Evolutionary conservation across 2,113 vertebrate species (phyloP).

Genomic region (Oryzias curvinotus): DNA sequence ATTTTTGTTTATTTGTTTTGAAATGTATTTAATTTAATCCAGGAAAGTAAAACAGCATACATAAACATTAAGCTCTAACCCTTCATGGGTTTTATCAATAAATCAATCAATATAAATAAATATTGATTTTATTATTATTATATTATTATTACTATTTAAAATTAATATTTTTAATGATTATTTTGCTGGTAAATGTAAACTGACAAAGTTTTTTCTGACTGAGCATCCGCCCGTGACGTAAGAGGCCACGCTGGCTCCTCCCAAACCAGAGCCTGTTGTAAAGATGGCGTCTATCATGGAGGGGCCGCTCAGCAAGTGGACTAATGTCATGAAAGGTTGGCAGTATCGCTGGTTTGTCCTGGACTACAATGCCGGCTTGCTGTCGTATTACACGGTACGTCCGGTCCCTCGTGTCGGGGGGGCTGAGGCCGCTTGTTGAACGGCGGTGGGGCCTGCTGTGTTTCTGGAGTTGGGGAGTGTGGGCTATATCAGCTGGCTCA

Average conservation of each 20-base stretch:
- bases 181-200: too few species aligned
- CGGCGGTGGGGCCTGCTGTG: slow-evolving; percentile 62
- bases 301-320: slow-evolving; percentile 98
- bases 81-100: too few species aligned
- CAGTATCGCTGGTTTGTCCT: slow-evolving; percentile 98
- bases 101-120: too few species aligned
- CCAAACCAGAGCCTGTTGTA: slow-evolving; percentile 65
- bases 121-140: too few species aligned
- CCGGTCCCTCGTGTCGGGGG: background rate
- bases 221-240: slow-evolving; percentile 5
- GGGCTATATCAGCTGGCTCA: slow-evolving; percentile 62
- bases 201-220: too few species aligned
- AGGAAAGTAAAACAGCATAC: too few species aligned
- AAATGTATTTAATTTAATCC: too few species aligned
- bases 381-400: slow-evolving; percentile 97
- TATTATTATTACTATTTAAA: too few species aligned
- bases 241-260: too few species aligned
- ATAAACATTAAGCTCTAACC: too few species aligned
- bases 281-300: slow-evolving; percentile 99
- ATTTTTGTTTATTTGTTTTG: too few species aligned
- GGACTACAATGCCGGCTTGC: slow-evolving; percentile 93
- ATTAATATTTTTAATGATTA: too few species aligned
- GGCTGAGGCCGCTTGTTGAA: slow-evolving; percentile 29
- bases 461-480: slow-evolving; percentile 72
- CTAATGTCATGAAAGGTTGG: slow-evolving; percentile 98